Percentiles rank a stretch among this genome's conserved stretches.
Conservation (phyloP, 1,140 invertebrate genomes). For the Macrostomum lignano region DNA sequence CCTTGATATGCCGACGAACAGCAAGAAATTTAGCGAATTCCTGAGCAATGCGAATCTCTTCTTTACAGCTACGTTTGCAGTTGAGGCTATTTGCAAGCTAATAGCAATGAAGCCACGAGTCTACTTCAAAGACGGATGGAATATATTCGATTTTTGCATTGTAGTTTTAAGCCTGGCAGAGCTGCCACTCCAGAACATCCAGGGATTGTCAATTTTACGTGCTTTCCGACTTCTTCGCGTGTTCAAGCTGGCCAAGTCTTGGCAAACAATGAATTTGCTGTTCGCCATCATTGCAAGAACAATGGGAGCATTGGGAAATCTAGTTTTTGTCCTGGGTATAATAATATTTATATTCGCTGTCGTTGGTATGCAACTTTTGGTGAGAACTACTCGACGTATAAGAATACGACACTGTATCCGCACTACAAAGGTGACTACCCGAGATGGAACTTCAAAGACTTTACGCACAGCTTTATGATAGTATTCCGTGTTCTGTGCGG, state of each 20-base stretch:
- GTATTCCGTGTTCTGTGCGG: constrained; percentile 86
- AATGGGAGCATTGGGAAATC: constrained; percentile 77
- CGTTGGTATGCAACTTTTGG: constrained; percentile 93
- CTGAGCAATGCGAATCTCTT: constrained; percentile 73
- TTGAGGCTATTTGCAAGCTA: constrained; percentile 76
- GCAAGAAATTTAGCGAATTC: constrained; percentile 33
- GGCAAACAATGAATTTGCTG: constrained; percentile 82
- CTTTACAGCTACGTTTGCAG: constrained; percentile 82
- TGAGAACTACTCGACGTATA: constrained; percentile 42
- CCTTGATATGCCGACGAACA: constrained; percentile 71
- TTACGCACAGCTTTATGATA: constrained; percentile 92
- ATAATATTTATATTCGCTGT: constrained; percentile 96
- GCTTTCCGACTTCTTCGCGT: constrained; percentile 90
- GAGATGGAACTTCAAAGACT: constrained; percentile 88
- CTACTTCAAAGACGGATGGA: constrained; percentile 96
- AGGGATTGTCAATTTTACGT: constrained; percentile 73
- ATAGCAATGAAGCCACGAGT: constrained; percentile 79
- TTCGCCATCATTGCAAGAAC: constrained; percentile 93
- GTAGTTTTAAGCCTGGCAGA: constrained; percentile 74
- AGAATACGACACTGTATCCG: constrained; percentile 11
- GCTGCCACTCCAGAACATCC: constrained; percentile 60
- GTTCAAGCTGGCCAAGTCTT: constrained; percentile 93
- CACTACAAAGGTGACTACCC: constrained; percentile 27
- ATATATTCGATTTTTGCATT: constrained; percentile 93
- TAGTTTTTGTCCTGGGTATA: constrained; percentile 79